These are phyloP conservation scores for Trachymyrmex cornetzi DNA, from an alignment of 1,140 invertebrate species.

Conservation along the genomic window DNA sequence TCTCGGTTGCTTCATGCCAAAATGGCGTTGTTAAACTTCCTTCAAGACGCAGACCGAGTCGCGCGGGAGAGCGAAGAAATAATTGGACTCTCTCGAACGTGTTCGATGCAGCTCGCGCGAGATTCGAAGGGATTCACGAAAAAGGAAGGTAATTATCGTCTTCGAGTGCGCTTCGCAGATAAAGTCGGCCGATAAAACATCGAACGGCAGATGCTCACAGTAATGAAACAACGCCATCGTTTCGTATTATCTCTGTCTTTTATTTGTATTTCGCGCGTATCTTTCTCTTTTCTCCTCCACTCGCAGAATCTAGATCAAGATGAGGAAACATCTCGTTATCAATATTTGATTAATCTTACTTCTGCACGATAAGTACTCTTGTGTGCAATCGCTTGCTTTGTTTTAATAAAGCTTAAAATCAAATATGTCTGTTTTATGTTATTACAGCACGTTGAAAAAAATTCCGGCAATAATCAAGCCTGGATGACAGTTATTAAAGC, in stretches of 20 bases:
- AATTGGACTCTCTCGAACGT: conserved; percentile 45
- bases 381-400: not conserved
- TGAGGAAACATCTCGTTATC: conserved; percentile 6
- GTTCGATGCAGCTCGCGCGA: conserved; percentile 32
- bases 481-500: too few species aligned
- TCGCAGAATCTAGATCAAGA: conserved; percentile 3
- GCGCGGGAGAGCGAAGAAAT: not conserved
- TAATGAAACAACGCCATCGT: conserved; percentile 41
- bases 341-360: conserved; percentile 17
- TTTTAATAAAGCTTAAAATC: not conserved
- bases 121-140: conserved; percentile 48
- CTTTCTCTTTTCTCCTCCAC: not conserved
- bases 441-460: not conserved
- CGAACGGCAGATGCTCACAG: conserved; percentile 4
- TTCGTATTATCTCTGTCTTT: conserved; percentile 19
- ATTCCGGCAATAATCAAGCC: not conserved
- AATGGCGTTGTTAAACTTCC: conserved; percentile 3
- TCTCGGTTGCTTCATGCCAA: not conserved
- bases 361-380: not conserved
- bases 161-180: conserved; percentile 40
- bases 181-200: conserved; percentile 45
- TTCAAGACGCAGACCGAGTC: conserved; percentile 10
- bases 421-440: not conserved
- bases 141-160: conserved; percentile 60
- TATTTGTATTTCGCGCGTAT: conserved; percentile 13